Conservation (phyloP, 2,888 invertebrate genomes). For the Boloria euphrosyne region DNA sequence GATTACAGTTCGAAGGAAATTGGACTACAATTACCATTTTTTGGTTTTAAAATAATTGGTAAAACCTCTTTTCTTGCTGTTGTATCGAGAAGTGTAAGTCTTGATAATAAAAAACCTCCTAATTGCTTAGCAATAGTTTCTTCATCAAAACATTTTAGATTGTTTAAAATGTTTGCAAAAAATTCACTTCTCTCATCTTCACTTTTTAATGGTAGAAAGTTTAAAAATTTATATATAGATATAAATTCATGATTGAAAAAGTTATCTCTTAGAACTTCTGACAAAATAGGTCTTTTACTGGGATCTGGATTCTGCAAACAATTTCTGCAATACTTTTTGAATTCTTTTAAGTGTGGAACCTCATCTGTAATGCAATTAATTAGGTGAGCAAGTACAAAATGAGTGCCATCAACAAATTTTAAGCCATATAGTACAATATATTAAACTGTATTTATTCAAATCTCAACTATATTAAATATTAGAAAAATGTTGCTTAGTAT, state of each 20-base stretch:
- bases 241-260: conserved; percentile 94
- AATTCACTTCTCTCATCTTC: conserved; percentile 90
- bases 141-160: conserved; percentile 88
- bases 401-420: neutral
- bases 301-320: conserved; percentile 86
- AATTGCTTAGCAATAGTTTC: conserved; percentile 91
- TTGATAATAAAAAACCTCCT: conserved; percentile 88
- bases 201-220: conserved; percentile 90
- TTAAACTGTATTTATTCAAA: too few species aligned
- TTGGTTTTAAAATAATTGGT: conserved; percentile 87
- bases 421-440: neutral
- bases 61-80: conserved; percentile 89
- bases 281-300: conserved; percentile 85
- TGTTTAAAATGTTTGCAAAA: conserved; percentile 87
- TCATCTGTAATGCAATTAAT: conserved; percentile 77
- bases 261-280: conserved; percentile 85
- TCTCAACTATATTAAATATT: too few species aligned
- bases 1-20: neutral
- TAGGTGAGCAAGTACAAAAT: neutral
- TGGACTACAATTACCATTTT: conserved; percentile 76
- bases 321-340: conserved; percentile 86
- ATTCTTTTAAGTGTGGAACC: conserved; percentile 86
- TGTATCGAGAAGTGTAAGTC: conserved; percentile 92
- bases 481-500: too few species aligned
- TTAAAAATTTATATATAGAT: conserved; percentile 90